Conservation (phyloP, 2,797 vertebrate genomes). For the Spondyliosoma cantharus region DNA sequence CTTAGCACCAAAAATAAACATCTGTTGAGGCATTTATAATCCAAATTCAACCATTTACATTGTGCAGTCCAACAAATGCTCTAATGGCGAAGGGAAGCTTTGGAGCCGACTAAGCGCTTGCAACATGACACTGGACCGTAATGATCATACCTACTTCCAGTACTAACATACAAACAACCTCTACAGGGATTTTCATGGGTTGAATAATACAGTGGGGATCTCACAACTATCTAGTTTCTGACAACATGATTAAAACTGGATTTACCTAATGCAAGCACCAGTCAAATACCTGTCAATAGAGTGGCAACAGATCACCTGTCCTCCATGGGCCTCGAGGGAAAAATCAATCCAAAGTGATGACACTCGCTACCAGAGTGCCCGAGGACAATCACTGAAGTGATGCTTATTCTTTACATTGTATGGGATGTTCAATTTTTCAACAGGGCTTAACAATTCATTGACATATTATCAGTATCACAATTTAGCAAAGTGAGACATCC, state of each 20-base stretch:
- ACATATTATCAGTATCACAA: no score
- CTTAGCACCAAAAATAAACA: not conserved
- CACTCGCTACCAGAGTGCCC: not conserved
- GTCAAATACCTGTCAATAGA: not conserved
- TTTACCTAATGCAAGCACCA: not conserved
- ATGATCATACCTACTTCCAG: not conserved
- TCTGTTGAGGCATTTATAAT: not conserved
- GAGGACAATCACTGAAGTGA: not conserved
- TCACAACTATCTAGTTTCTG: not conserved
- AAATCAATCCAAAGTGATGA: not conserved
- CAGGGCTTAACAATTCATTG: no score
- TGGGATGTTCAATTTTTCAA: not conserved
- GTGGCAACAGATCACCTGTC: not conserved
- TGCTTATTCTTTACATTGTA: not conserved
- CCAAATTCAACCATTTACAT: conserved; percentile 9
- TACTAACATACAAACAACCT: not conserved
- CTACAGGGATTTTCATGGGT: not conserved
- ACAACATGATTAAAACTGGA: conserved; percentile 1
- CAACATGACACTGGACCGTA: not conserved
- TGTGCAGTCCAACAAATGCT: not conserved
- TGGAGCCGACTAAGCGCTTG: not conserved
- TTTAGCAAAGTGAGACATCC: no score
- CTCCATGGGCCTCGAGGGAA: not conserved
- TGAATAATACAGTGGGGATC: conserved; percentile 4
- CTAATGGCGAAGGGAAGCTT: not conserved